Base-by-base conservation (phyloP, 2,113 vertebrate genomes). In the Miniopterus natalensis region DNA sequence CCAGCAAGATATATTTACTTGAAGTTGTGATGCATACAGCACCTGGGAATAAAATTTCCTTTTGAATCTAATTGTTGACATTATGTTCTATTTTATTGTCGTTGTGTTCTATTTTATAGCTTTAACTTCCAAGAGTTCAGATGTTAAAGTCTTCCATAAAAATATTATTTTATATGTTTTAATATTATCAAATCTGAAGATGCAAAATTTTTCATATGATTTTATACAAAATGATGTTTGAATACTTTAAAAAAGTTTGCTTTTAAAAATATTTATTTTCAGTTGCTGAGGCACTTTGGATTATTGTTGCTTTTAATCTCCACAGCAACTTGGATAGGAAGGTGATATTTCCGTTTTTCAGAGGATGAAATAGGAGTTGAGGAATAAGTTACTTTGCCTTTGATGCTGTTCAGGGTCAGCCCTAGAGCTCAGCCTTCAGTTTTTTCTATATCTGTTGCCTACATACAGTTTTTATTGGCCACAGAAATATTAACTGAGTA, bases 171-270 rank as follows among this genome's bases (percentile, higher is more conserved):
- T 79, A 70, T 57, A 20, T 53, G 25, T 55, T 92, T 71, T 68
- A 87, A 88, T 88, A 47, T 65, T 31, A 65, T 15, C 31, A 78
- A 68, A 63, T 51, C 47, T 36, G 45, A 96, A 95, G 42, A 59
- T 81, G 6, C 5, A 90, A 25, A 40, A 40, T 53, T 71, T 78
- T 77, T 40, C 31, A n/a, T 81, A 53, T 74, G 31, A 66, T 77
- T 94, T 68, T 73, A 73, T 18, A 92, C 36, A 57, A 79, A 65
- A 55, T 57, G 18, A 15, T 73, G 4, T 71, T n/a, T 55, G 40
- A 6, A 80, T 47, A 40, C 8, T 88, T 66, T 45, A 27, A 17
- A 74, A 55, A 73, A 63, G 1, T 29, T 47, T 66, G 1, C 9
- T 92, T 78, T 68, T 40, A 51, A 85, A 83, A 63, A 8, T 27